These are phyloP conservation scores for Oedothorax gibbosus DNA, from an alignment of 1,140 invertebrate genomes.

Conservation along the genomic window DNA sequence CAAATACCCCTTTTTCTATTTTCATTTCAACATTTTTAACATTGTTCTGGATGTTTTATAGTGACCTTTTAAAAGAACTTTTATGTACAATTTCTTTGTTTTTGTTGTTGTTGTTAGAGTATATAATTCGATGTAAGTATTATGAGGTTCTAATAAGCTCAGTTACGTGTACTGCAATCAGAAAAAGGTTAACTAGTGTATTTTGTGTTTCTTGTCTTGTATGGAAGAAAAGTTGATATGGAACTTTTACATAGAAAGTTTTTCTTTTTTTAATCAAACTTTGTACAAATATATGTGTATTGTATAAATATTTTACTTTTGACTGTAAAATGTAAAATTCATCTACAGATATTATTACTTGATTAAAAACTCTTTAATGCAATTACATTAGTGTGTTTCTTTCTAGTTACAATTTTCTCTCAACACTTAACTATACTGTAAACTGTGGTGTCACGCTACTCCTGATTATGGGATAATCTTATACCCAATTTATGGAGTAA, in stretches of 20 bases:
- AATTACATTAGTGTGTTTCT: not conserved
- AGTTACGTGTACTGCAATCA: constrained; percentile 8
- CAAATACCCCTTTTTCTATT: not conserved
- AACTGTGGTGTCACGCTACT: not conserved
- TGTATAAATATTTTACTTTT: constrained; percentile 54
- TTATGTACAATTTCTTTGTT: constrained; percentile 53
- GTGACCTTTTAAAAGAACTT: constrained; percentile 21
- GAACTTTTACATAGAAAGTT: constrained; percentile 23
- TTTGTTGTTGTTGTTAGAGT: constrained; percentile 60
- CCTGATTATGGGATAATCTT: not conserved
- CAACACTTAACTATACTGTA: not conserved
- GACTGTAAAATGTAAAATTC: constrained; percentile 44
- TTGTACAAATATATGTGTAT: constrained; percentile 55
- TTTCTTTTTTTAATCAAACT: constrained; percentile 54
- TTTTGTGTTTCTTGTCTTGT: constrained; percentile 12
- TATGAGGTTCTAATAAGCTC: not conserved
- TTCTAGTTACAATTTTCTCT: not conserved
- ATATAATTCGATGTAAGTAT: constrained; percentile 50
- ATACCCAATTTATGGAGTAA: not conserved
- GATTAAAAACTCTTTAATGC: constrained; percentile 50
- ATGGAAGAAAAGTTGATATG: not conserved
- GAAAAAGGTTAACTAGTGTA: constrained; percentile 26
- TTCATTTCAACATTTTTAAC: not conserved
- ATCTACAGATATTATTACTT: constrained; percentile 39
- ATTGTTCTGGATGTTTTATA: constrained; percentile 10